phyloP scores from a whole-genome alignment of 2,888 invertebrate genomes.

The Perizoma affinitatum region DNA sequence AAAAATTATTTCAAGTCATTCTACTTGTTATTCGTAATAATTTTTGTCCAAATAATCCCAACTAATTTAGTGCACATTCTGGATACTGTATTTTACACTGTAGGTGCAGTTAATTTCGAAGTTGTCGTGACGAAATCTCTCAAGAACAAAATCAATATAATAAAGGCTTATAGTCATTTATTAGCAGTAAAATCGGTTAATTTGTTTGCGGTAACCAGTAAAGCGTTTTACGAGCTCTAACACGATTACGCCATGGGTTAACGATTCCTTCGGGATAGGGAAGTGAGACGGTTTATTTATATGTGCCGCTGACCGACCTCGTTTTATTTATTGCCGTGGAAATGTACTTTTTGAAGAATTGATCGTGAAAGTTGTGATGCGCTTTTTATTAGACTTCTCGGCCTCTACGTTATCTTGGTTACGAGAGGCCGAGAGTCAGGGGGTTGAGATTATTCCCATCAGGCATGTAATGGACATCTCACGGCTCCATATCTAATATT shows the following conservation, averaged over 20 bases:
- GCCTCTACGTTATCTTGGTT: not conserved
- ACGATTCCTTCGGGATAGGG: constrained; percentile 62
- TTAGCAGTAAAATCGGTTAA: constrained; percentile 65
- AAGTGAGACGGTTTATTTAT: constrained; percentile 57
- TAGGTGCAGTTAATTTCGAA: too few species aligned
- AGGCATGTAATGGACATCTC: too few species aligned
- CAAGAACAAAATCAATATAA: constrained; percentile 48
- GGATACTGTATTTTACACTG: too few species aligned
- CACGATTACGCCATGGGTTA: constrained; percentile 67
- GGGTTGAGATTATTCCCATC: too few species aligned
- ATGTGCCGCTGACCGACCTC: constrained; percentile 48
- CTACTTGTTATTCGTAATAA: too few species aligned
- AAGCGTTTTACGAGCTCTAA: constrained; percentile 66
- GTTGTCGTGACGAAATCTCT: not conserved
- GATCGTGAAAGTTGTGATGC: constrained; percentile 14
- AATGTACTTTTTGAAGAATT: constrained; percentile 6
- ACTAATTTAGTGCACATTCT: too few species aligned
- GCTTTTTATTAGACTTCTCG: constrained; percentile 3
- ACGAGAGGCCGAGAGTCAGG: not conserved
- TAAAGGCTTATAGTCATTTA: constrained; percentile 59
- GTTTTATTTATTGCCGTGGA: constrained; percentile 28
- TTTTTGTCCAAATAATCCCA: too few species aligned
- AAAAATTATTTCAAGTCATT: too few species aligned
- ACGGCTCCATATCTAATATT: too few species aligned
- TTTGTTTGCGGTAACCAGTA: constrained; percentile 69